Conservation (phyloP, 1,140 invertebrate species). For the Pollicipes pollicipes region DNA sequence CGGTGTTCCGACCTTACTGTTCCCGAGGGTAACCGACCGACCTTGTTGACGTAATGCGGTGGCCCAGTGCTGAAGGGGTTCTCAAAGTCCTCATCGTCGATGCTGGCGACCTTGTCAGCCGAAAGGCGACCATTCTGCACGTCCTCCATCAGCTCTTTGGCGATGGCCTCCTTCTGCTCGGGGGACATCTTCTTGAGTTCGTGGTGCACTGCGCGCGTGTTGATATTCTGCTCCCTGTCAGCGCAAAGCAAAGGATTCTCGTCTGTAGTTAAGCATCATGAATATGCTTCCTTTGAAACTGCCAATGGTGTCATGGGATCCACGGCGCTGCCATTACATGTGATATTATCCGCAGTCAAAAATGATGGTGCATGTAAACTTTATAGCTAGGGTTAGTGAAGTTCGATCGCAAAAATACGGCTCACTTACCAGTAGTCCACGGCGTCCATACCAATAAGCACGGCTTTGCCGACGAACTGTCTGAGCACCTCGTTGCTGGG, state of each 20-base stretch:
- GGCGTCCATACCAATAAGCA: not conserved
- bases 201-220: conserved; percentile 15
- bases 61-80: conserved; percentile 18
- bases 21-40: too few relatives aligned
- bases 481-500: conserved; percentile 14
- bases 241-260: too few relatives aligned
- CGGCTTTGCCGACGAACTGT: conserved; percentile 11
- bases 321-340: too few relatives aligned
- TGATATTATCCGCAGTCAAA: too few relatives aligned
- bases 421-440: conserved; percentile 15
- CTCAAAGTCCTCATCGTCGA: conserved; percentile 17
- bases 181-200: conserved; percentile 15
- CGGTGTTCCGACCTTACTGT: too few relatives aligned
- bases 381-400: too few relatives aligned
- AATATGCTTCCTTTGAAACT: too few relatives aligned
- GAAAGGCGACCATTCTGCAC: conserved; percentile 11
- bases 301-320: too few relatives aligned
- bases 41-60: conserved; percentile 13
- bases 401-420: too few relatives aligned
- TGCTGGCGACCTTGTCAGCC: conserved; percentile 6
- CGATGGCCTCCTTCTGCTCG: conserved; percentile 12
- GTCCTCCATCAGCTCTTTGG: conserved; percentile 10
- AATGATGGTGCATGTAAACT: too few relatives aligned
- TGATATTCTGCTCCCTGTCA: conserved; percentile 12
- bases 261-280: too few relatives aligned